phyloP scores from a whole-genome alignment of 2,797 vertebrate genomes.

The Rhadinocentrus ornatus region DNA sequence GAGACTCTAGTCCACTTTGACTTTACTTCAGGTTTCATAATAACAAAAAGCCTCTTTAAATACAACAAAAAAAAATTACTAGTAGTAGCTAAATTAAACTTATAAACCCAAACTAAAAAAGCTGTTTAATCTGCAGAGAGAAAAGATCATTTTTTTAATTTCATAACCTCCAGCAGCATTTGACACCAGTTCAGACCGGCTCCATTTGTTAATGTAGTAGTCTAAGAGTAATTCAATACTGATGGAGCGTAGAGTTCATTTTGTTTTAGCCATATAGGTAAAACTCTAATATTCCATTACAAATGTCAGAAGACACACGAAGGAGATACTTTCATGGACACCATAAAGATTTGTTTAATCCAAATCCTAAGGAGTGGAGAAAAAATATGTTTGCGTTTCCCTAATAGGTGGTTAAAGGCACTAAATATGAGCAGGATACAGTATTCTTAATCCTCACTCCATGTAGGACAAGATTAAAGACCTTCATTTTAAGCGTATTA shows the following conservation, averaged over 20 bases:
- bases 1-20: not conserved
- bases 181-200: conserved; percentile 32
- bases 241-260: not conserved
- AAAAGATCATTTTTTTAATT: not conserved
- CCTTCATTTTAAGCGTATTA: conserved; percentile 33
- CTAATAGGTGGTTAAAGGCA: conserved; percentile 28
- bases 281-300: conserved; percentile 1
- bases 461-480: conserved; percentile 48
- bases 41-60: not conserved
- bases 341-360: conserved; percentile 18
- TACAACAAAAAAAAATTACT: not conserved
- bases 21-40: not conserved
- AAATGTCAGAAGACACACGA: conserved; percentile 17
- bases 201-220: conserved; percentile 24
- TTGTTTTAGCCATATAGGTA: not conserved
- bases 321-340: conserved; percentile 5
- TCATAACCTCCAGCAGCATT: not conserved
- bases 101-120: not conserved
- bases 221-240: conserved; percentile 60
- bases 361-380: not conserved
- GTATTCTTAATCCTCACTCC: conserved; percentile 39
- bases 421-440: conserved; percentile 21
- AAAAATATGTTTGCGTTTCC: not conserved
- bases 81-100: not conserved
- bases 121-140: not conserved